Evolutionary conservation across 2,113 vertebrate genomes (phyloP).

Genomic region (Vombatus ursinus): DNA sequence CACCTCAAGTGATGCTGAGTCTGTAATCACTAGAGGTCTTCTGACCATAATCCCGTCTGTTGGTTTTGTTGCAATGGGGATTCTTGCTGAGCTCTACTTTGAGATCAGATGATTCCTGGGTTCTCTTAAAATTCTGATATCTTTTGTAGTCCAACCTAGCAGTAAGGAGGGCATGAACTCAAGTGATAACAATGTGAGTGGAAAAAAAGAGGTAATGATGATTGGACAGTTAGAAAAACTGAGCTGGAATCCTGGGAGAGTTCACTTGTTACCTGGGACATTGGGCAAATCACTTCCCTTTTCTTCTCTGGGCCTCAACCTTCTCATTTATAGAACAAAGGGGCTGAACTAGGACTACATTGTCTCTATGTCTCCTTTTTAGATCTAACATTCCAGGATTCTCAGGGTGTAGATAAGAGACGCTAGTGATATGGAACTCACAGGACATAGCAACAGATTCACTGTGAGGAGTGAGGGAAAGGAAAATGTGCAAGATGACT

Average conservation of each 20-base stretch:
- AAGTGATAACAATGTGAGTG: not conserved
- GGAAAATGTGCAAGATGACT: not conserved
- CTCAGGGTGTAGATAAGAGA: constrained; percentile 37
- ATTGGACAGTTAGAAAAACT: not conserved
- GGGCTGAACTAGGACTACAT: not conserved
- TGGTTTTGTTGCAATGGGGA: not conserved
- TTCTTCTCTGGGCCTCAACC: not conserved
- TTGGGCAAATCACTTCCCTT: not conserved
- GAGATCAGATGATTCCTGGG: not conserved
- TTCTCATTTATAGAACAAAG: not conserved
- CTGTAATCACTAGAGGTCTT: not conserved
- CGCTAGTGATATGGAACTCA: not conserved
- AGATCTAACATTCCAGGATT: constrained; percentile 47
- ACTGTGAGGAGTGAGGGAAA: not conserved
- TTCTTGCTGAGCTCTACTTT: not conserved
- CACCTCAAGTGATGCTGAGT: not conserved
- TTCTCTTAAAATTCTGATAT: not conserved
- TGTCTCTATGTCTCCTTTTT: not conserved
- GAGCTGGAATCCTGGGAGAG: not conserved
- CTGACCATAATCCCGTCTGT: not conserved
- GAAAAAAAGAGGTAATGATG: not conserved
- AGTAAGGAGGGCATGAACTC: not conserved
- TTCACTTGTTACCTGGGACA: not conserved
- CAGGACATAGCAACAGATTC: not conserved
- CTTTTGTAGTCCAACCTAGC: not conserved